Base-by-base conservation (phyloP, 1,140 invertebrate genomes). In the Cotesia vestalis region DNA sequence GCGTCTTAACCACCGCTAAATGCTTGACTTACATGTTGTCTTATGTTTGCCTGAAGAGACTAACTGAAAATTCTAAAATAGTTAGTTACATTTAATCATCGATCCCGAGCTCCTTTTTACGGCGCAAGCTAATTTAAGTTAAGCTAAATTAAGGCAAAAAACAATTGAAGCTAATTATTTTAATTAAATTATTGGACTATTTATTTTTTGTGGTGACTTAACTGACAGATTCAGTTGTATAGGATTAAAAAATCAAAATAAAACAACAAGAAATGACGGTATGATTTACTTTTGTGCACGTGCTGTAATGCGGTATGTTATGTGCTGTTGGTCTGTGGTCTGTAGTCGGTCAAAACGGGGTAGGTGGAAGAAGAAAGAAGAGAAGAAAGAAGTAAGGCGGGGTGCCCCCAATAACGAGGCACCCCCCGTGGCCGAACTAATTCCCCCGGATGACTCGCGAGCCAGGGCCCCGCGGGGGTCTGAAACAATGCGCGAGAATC, bases 401-500 rank as follows among this genome's bases (percentile, higher is more conserved):
- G 73, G 71, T 52, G 77, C 78, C 79, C 72, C 76, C 73, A 80
- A 80, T 83, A 85, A 85, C 84, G 84, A 85, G 84, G 81, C 80
- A 85, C 84, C 84, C 83, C 84, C 84, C 78, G 83, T 78, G 81
- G 82, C 78, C 81, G 81, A 85, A 82, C 83, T 85, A 85, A 85
- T 85, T 85, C 82, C 78, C 80, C 80, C 82, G 82, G 79, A 85
- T 85, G 84, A 85, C 84, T 85, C 83, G 84, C 81, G 82, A 79
- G 80, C 76, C 79, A 78, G 71, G 69, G 72, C 80, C 82, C 80
- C 81, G 74, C 82, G 78, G 84, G 84, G 81, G 80, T 81, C 84
- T 86, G 84, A 85, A 85, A 86, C 84, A 85, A 86, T 86, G 80
- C 81, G 81, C 81, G 78, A 83, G 81, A 84, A 82, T 78, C 77